phyloP scores from a whole-genome alignment of 2,888 invertebrate genomes.

The Cepaea hortensis region DNA sequence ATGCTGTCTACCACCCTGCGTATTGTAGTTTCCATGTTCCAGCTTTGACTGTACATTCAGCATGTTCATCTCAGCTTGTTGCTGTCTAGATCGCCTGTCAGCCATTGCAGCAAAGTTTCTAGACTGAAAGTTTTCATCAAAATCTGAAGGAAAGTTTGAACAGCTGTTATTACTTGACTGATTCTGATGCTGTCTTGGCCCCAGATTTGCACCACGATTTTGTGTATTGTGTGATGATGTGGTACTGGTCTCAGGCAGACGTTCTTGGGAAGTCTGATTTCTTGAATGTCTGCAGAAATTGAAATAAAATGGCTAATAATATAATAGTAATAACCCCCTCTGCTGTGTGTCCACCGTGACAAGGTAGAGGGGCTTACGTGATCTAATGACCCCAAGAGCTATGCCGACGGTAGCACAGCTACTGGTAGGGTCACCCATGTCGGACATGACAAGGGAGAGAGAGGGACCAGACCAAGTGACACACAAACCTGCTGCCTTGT shows the following conservation, averaged over 20 bases:
- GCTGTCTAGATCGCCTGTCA: background rate
- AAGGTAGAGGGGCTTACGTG: no score
- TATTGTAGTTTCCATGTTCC: background rate
- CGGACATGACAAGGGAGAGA: no score
- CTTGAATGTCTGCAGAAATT: background rate
- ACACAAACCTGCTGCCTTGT: no score
- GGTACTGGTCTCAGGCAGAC: no score
- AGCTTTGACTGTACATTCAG: background rate
- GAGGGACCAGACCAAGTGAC: no score
- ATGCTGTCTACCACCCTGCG: background rate
- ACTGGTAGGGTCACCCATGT: no score
- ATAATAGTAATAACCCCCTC: no score
- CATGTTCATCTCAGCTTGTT: background rate
- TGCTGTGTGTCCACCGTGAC: no score
- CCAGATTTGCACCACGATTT: background rate
- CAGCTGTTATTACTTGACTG: background rate
- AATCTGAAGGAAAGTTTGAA: conserved; percentile 17
- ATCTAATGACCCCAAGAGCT: no score
- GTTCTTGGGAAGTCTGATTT: background rate
- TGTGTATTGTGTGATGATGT: background rate
- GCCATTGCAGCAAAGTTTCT: background rate
- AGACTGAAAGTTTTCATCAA: background rate
- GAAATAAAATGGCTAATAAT: background rate
- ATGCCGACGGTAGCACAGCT: no score
- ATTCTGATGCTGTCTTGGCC: background rate